Evolutionary conservation across 2,113 vertebrate species (phyloP), one percentile per base, ranked within the genome.

Genomic region (Camarhynchus parvulus): DNA sequence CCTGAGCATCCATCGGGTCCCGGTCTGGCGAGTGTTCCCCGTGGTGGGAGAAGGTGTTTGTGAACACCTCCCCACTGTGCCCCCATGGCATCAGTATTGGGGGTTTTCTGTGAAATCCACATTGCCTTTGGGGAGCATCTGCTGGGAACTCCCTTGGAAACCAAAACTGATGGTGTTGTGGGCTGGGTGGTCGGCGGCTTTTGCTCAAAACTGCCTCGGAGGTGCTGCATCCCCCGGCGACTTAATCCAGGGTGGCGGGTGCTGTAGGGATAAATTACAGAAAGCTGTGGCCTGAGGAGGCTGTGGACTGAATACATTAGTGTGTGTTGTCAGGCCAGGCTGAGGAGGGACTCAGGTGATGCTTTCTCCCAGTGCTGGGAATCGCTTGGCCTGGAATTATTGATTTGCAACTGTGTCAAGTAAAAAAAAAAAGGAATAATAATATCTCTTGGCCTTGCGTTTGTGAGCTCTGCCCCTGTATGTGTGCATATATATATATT

Each of bases 191-290:
- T 55, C 2, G 0, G 56, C 24, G 41, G 64, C 78, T 92, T 90
- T 46, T 79, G n/a, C 46, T n/a, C n/a, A 35, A 41, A 76, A 35
- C 62, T 14, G 18, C 63, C 64, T 87, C 0, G 0, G 42, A 68
- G 81, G 86, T 18, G 11, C 44, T 58, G n/a, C 2, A 0, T 87
- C 42, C 67, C 69, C 49, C 0, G 0, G 75, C 0, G 2, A 41
- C 42, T 91, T 83, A 87, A 80, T 79, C 70, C 13, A 22, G 53
- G 70, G 58, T 84, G 70, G 81, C 0, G 20, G 39, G 70, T 1
- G 8, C 50, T 35, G 13, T 52, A 23, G 78, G 87, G 85, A 90
- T 83, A 80, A 94, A 95, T 94, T 90, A 79, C 69, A 67, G 87
- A 67, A 77, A 80, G 59, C 89, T 0, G 0, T 42, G 93, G 79